Percentiles rank a stretch among this genome's conserved stretches.
phyloP scores from a whole-genome alignment of 35 echinoderm and acorn worm species.

The Ophioderma brevispina region DNA sequence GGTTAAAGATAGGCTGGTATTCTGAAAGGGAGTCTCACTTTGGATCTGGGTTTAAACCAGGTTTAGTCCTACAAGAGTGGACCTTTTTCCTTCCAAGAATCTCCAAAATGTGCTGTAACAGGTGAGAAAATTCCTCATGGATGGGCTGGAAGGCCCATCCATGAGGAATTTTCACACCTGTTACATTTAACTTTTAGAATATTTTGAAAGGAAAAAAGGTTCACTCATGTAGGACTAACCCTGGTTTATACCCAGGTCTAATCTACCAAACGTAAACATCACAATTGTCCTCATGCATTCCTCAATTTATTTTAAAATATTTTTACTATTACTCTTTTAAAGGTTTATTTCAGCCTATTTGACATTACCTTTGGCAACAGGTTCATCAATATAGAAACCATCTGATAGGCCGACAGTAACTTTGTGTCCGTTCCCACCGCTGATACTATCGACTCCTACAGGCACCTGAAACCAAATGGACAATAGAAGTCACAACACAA shows the following conservation, averaged over 20 bases:
- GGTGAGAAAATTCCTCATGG: no score
- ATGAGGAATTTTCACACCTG: no score
- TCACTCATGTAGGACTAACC: background rate
- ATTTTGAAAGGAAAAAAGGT: no score
- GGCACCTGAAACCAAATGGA: constrained; percentile 48
- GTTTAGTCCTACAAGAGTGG: no score
- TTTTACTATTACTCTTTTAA: background rate
- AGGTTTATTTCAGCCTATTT: background rate
- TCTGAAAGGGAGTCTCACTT: no score
- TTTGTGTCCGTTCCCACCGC: constrained; percentile 84
- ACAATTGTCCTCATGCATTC: background rate
- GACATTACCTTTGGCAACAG: constrained; percentile 69
- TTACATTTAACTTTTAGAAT: no score
- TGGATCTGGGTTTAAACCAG: no score
- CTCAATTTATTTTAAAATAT: background rate
- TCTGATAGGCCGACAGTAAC: constrained; percentile 92
- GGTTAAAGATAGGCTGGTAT: no score
- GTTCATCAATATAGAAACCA: constrained; percentile 85
- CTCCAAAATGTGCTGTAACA: no score
- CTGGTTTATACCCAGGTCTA: background rate
- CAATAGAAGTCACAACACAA: no score
- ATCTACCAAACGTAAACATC: background rate
- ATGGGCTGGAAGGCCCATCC: no score
- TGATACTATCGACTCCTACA: constrained; percentile 41
- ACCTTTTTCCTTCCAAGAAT: no score